Conservation (phyloP, 1,140 invertebrate genomes). For the Apis dorsata region DNA sequence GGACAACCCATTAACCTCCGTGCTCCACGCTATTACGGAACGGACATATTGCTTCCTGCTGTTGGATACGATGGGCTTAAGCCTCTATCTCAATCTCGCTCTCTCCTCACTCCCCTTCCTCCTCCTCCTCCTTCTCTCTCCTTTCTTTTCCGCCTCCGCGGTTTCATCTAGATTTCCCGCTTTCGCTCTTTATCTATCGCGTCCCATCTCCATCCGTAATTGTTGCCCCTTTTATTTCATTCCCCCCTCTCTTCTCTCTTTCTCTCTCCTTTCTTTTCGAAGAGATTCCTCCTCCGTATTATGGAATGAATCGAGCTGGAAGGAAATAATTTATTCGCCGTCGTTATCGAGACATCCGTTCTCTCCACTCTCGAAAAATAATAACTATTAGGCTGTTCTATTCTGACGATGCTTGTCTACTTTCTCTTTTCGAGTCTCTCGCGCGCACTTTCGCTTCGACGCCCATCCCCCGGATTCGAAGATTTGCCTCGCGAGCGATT, state of each 20-base stretch:
- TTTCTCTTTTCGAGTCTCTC: too few species aligned
- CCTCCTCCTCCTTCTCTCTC: background rate
- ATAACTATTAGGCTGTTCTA: background rate
- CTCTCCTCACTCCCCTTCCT: background rate
- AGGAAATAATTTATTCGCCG: background rate
- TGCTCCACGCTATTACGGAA: constrained; percentile 58
- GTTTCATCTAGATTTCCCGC: background rate
- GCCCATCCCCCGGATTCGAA: too few species aligned
- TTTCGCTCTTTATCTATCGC: background rate
- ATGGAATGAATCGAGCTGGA: background rate
- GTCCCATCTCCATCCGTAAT: background rate
- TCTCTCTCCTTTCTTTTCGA: background rate
- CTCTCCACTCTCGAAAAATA: constrained; percentile 2
- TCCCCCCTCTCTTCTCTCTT: background rate
- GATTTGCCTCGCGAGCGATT: too few species aligned
- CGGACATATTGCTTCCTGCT: constrained; percentile 63
- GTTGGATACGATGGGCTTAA: constrained; percentile 44
- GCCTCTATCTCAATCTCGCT: constrained; percentile 44
- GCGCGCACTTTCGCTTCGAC: background rate
- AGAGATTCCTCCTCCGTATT: background rate
- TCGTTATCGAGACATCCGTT: constrained; percentile 1
- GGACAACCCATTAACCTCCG: constrained; percentile 61
- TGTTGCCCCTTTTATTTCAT: background rate
- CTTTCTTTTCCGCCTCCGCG: background rate
- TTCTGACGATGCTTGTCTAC: too few species aligned